A percentile compares a stretch with the other conserved stretches of the same genome.
Evolutionary conservation across 2,113 vertebrate genomes (phyloP).

Genomic region (Cyanocitta stelleri): DNA sequence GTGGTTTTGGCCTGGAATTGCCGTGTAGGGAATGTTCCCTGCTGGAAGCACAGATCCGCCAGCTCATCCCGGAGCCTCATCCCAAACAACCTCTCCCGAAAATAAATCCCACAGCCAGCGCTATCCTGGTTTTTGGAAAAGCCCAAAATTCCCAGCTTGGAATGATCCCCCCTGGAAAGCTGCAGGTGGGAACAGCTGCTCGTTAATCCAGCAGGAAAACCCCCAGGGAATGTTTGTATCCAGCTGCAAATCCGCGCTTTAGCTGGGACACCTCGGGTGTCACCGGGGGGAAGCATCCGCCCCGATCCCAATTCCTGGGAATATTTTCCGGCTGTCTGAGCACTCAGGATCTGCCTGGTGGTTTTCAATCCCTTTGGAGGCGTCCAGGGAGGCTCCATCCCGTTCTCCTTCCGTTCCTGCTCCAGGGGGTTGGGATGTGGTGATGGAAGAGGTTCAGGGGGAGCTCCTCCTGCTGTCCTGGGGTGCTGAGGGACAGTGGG

Average conservation of each 20-base stretch:
- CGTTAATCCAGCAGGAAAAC: not conserved
- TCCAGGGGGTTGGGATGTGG: not conserved
- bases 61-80: not conserved
- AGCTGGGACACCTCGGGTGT: not conserved
- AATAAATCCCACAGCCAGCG: fast-evolving
- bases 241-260: not conserved
- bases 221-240: not conserved
- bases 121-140: not conserved
- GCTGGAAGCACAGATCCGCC: not conserved
- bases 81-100: not conserved
- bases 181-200: not conserved
- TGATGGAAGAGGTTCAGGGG: not conserved
- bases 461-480: not conserved
- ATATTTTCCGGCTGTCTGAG: not conserved
- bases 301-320: not conserved
- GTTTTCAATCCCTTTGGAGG: not conserved
- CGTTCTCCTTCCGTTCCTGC: not conserved
- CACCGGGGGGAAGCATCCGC: too few species aligned
- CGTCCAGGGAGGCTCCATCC: not conserved
- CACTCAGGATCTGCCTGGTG: not conserved
- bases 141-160: not conserved
- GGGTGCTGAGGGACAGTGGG: too few species aligned
- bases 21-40: not conserved
- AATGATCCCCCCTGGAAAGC: not conserved
- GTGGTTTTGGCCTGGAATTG: not conserved